phyloP scores from a whole-genome alignment of 2,888 invertebrate genomes.

The Oligia latruncula region DNA sequence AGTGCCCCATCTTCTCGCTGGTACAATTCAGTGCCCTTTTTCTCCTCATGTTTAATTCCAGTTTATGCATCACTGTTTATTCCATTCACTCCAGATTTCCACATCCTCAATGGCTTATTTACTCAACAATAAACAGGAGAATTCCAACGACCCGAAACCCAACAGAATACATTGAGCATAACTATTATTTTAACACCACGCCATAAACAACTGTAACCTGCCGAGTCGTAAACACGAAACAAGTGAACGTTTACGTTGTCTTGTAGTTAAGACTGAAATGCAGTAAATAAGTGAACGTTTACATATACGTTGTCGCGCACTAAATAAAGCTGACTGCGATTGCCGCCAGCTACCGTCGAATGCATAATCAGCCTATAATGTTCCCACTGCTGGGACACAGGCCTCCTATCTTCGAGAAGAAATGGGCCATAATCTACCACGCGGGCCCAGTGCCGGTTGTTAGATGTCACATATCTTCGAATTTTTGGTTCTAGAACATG shows the following conservation, averaged over 20 bases:
- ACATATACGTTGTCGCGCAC: slow-evolving; percentile 13
- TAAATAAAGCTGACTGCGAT: neutral
- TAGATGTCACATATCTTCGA: too few species aligned
- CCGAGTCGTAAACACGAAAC: slow-evolving; percentile 40
- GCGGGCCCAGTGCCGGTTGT: too few species aligned
- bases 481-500: too few species aligned
- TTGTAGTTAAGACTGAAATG: slow-evolving; percentile 49
- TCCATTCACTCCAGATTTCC: slow-evolving; percentile 24
- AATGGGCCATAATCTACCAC: too few species aligned
- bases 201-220: slow-evolving; percentile 44
- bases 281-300: slow-evolving; percentile 31
- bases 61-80: slow-evolving; percentile 18
- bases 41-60: slow-evolving; percentile 6
- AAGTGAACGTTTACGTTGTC: slow-evolving; percentile 36
- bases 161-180: slow-evolving; percentile 33
- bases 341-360: too few species aligned
- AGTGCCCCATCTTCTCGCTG: too few species aligned
- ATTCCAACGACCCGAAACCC: slow-evolving; percentile 14
- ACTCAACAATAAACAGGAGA: slow-evolving; percentile 31
- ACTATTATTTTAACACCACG: slow-evolving; percentile 41
- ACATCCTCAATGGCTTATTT: slow-evolving; percentile 36
- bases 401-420: too few species aligned
- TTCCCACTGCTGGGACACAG: too few species aligned
- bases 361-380: too few species aligned
- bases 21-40: neutral